phyloP scores from a whole-genome alignment of 2,888 invertebrate genomes.

The Nymphalis polychloros region DNA sequence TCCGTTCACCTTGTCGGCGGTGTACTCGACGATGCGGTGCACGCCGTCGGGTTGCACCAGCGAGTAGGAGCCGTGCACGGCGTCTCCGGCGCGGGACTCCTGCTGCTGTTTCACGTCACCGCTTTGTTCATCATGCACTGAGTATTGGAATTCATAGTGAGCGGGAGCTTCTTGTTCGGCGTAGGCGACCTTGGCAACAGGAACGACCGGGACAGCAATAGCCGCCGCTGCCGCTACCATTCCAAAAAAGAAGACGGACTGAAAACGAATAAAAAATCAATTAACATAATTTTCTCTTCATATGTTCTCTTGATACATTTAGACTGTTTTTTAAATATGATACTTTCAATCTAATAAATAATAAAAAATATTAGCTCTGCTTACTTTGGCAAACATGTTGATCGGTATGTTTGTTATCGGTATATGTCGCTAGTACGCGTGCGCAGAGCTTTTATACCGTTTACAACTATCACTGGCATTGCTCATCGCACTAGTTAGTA shows the following conservation, averaged over 20 bases:
- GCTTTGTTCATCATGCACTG: slow-evolving; percentile 69
- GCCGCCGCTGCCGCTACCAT: slow-evolving; percentile 53
- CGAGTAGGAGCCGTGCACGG: slow-evolving; percentile 73
- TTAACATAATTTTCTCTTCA: not conserved
- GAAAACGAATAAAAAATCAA: slow-evolving; percentile 2
- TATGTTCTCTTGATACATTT: not conserved
- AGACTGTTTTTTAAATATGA: not conserved
- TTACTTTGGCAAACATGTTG: slow-evolving; percentile 75
- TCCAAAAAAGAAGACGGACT: slow-evolving; percentile 60
- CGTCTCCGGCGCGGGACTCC: slow-evolving; percentile 69
- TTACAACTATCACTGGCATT: slow-evolving; percentile 33
- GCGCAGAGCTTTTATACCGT: slow-evolving; percentile 62
- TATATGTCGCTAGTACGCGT: slow-evolving; percentile 53
- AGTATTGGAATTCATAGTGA: slow-evolving; percentile 72
- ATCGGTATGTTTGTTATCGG: slow-evolving; percentile 54
- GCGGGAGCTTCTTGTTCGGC: slow-evolving; percentile 65
- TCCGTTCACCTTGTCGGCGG: slow-evolving; percentile 67
- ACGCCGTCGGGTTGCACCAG: slow-evolving; percentile 76
- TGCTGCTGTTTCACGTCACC: slow-evolving; percentile 76
- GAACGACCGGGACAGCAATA: slow-evolving; percentile 48
- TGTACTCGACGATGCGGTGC: slow-evolving; percentile 73
- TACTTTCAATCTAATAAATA: not conserved
- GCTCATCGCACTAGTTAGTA: slow-evolving; percentile 27
- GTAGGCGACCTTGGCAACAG: slow-evolving; percentile 59
- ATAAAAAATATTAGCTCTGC: slow-evolving; percentile 40